Evolutionary conservation across 23 tunicate genomes (phyloP).

Genomic region (Trididemnum clinides): DNA sequence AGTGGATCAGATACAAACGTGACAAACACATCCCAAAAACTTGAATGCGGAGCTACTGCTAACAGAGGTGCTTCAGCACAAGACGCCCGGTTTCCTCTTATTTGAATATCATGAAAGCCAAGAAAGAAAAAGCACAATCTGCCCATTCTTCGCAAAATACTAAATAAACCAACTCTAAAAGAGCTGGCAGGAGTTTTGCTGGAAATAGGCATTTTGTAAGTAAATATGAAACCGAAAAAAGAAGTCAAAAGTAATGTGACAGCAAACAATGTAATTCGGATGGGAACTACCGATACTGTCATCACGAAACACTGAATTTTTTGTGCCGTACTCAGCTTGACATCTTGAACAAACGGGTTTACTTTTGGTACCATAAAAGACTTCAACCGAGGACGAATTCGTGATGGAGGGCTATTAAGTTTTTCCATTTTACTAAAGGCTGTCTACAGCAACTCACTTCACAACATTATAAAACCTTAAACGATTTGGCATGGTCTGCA

Average conservation of each 20-base stretch:
- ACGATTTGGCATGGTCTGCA: too few species aligned
- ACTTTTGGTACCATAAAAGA: constrained; percentile 52
- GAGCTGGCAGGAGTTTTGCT: not conserved
- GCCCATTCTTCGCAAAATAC: constrained; percentile 36
- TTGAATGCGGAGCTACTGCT: constrained; percentile 71
- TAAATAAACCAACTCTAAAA: not conserved
- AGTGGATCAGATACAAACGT: constrained; percentile 43
- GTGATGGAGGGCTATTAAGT: not conserved
- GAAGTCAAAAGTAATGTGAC: constrained; percentile 3
- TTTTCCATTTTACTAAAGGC: not conserved
- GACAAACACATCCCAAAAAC: constrained; percentile 44
- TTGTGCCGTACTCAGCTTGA: not conserved
- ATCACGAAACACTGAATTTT: constrained; percentile 35
- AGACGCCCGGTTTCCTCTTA: constrained; percentile 54
- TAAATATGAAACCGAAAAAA: not conserved
- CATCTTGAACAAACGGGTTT: constrained; percentile 66
- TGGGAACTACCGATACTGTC: constrained; percentile 37
- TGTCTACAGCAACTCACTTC: too few species aligned
- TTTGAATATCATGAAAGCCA: constrained; percentile 55
- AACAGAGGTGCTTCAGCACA: constrained; percentile 45
- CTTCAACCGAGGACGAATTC: constrained; percentile 28
- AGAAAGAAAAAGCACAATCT: constrained; percentile 30
- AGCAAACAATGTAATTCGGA: not conserved
- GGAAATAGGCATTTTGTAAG: not conserved
- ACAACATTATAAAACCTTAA: too few species aligned